Evolutionary conservation across 2,113 vertebrate species (phyloP).

Genomic region (Pao palembangensis): DNA sequence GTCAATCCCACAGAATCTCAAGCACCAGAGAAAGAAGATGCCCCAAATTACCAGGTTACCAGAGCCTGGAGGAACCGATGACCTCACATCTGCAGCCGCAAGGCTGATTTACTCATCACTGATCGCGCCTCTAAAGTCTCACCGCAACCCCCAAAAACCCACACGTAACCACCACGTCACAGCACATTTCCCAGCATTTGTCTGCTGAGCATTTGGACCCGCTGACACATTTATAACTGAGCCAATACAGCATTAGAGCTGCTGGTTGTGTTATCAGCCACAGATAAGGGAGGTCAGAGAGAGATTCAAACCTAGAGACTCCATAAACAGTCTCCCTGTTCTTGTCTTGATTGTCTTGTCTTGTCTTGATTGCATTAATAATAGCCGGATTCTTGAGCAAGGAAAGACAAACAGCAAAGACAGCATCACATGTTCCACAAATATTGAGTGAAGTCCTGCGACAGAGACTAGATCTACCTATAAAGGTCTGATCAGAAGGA

Average conservation of each 20-base stretch:
- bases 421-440: too few species aligned
- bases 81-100: slow-evolving; percentile 53
- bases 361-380: slow-evolving; percentile 10
- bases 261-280: slow-evolving; percentile 39
- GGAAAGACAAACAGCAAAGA: too few species aligned
- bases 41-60: slow-evolving; percentile 49
- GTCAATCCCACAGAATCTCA: slow-evolving; percentile 40
- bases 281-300: slow-evolving; percentile 60
- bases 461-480: too few species aligned
- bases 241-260: slow-evolving; percentile 14
- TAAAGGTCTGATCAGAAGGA: too few species aligned
- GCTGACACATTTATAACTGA: slow-evolving; percentile 6
- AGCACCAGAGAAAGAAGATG: slow-evolving; percentile 60
- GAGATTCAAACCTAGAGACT: slow-evolving; percentile 35
- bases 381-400: too few species aligned
- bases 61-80: slow-evolving; percentile 50
- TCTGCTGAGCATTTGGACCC: background rate
- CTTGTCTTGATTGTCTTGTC: slow-evolving; percentile 19
- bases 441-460: too few species aligned
- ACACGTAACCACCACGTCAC: slow-evolving; percentile 1
- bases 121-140: slow-evolving; percentile 23
- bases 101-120: slow-evolving; percentile 52
- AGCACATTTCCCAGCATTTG: background rate
- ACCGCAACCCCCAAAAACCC: slow-evolving; percentile 28
- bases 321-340: slow-evolving; percentile 42